Conservation (phyloP, 1,140 invertebrate genomes). For the Philotrypesis tridentata region DNA sequence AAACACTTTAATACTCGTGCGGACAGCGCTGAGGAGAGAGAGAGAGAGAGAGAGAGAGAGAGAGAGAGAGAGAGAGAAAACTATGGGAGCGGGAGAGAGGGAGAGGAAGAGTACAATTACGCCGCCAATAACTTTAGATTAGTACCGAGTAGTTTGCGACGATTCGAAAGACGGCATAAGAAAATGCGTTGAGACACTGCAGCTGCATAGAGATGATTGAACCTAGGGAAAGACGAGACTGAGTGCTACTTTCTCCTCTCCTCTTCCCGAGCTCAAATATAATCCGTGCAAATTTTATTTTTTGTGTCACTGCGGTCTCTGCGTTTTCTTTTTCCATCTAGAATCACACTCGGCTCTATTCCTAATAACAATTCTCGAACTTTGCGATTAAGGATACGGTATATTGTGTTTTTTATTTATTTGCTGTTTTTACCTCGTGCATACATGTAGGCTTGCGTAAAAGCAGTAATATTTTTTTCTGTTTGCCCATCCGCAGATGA, state of each 20-base stretch:
- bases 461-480: not conserved
- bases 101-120: conserved; percentile 42
- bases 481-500: not conserved
- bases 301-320: not conserved
- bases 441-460: not conserved
- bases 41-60: conserved; percentile 52
- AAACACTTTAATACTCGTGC: not conserved
- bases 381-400: not conserved
- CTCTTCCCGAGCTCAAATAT: not conserved
- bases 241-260: not conserved
- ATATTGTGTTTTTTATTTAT: not conserved
- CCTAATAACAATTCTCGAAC: not conserved
- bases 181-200: conserved; percentile 49
- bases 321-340: not conserved
- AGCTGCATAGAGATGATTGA: not conserved
- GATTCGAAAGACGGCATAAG: conserved; percentile 22
- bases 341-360: not conserved
- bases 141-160: conserved; percentile 44
- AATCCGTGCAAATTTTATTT: not conserved
- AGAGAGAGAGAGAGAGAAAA: conserved; percentile 52
- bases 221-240: not conserved
- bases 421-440: not conserved
- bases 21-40: conserved; percentile 27
- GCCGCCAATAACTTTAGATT: conserved; percentile 42
- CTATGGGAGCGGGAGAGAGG: conserved; percentile 29